Conservation (phyloP, 2,113 vertebrate genomes). For the Tenebrosternarchus preto region DNA sequence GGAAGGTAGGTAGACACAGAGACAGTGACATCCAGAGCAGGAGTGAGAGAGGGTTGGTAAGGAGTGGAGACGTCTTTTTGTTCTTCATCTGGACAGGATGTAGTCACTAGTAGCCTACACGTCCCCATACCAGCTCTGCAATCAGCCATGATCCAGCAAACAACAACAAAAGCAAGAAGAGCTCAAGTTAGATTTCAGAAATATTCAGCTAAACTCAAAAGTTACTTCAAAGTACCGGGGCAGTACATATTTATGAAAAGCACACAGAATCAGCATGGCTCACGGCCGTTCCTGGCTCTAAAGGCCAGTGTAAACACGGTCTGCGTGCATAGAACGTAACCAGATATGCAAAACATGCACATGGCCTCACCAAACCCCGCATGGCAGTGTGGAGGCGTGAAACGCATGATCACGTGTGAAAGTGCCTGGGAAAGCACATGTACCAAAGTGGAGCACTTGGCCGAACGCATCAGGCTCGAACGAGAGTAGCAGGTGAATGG, state of each 20-base stretch:
- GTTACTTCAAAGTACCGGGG: not conserved
- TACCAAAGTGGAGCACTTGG: not conserved
- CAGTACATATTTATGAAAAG: not conserved
- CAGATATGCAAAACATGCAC: conserved; percentile 8
- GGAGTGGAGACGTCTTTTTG: not conserved
- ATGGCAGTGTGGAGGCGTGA: not conserved
- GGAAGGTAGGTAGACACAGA: not conserved
- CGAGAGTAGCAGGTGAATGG: conserved; percentile 41
- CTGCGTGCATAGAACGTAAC: not conserved
- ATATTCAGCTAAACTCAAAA: no score
- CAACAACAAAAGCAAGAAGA: no score
- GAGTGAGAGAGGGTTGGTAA: not conserved
- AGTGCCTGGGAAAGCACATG: not conserved
- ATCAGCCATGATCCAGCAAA: not conserved
- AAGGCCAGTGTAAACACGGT: not conserved
- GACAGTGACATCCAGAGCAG: not conserved
- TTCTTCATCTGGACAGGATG: not conserved
- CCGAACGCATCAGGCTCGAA: conserved; percentile 11
- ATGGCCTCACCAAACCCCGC: not conserved
- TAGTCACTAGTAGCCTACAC: not conserved
- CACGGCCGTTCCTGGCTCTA: not conserved
- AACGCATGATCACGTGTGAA: not conserved
- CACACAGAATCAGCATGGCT: not conserved
- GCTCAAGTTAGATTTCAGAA: not conserved
- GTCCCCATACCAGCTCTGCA: not conserved